Evolutionary conservation across 2,113 vertebrate species (phyloP).

Genomic region (Corythaixoides concolor): DNA sequence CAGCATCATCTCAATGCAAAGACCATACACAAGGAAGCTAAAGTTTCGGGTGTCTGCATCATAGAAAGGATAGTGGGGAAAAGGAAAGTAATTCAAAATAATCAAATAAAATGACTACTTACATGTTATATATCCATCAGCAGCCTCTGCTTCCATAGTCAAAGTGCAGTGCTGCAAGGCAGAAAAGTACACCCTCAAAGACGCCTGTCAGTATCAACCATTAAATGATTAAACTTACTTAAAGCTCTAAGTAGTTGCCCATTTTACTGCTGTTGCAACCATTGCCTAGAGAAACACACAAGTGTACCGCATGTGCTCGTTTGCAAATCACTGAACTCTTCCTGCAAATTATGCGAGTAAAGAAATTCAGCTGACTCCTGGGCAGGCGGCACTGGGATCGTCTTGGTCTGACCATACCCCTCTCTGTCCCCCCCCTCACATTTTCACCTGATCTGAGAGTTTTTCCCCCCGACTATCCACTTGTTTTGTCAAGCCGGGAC

Average conservation of each 20-base stretch:
- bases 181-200: constrained; percentile 75
- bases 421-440: neutral
- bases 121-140: constrained; percentile 90
- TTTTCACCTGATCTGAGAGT: neutral
- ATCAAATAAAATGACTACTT: constrained; percentile 80
- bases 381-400: constrained; percentile 36
- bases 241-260: constrained; percentile 70
- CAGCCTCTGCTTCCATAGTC: constrained; percentile 91
- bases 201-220: constrained; percentile 66
- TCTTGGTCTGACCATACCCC: neutral
- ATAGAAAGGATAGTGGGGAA: neutral
- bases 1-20: neutral
- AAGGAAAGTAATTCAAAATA: constrained; percentile 31
- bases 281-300: constrained; percentile 70
- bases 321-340: constrained; percentile 70
- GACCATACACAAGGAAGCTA: neutral
- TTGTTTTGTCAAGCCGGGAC: neutral
- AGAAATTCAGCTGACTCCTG: constrained; percentile 59
- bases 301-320: constrained; percentile 58
- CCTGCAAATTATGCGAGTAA: constrained; percentile 63
- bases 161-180: constrained; percentile 86
- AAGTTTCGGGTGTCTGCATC: neutral
- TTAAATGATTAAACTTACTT: constrained; percentile 74
- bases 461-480: neutral
- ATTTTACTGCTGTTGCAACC: constrained; percentile 68